Evolutionary conservation across 2,888 invertebrate species (phyloP).

Genomic region (Pterostichus madidus): DNA sequence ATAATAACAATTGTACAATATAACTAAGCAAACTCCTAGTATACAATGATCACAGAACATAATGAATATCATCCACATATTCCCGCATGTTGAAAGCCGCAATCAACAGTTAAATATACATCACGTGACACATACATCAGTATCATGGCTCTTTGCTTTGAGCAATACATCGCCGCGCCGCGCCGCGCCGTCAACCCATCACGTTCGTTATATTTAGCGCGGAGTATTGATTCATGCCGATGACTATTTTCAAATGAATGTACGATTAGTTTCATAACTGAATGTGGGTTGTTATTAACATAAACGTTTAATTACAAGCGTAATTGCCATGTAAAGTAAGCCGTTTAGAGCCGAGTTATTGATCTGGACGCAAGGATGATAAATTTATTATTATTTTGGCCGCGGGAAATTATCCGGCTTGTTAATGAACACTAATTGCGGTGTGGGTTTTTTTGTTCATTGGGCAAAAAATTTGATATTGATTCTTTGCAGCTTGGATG

Average conservation of each 20-base stretch:
- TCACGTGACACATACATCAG: constrained; percentile 29
- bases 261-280: constrained; percentile 39
- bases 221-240: constrained; percentile 41
- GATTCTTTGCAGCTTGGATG: background rate
- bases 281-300: constrained; percentile 50
- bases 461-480: background rate
- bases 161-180: background rate
- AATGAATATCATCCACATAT: too few relatives aligned
- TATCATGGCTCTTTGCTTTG: background rate
- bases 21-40: too few relatives aligned
- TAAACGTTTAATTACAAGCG: constrained; percentile 50
- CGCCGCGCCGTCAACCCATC: constrained; percentile 6
- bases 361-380: constrained; percentile 33
- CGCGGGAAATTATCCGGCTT: constrained; percentile 22
- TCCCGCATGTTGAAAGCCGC: background rate
- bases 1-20: too few relatives aligned
- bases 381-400: constrained; percentile 49
- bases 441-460: constrained; percentile 2
- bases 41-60: background rate
- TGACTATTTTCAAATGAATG: constrained; percentile 37
- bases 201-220: constrained; percentile 41
- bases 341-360: constrained; percentile 37
- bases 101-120: constrained; percentile 25
- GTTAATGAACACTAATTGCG: constrained; percentile 42
- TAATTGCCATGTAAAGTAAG: constrained; percentile 51